Percentiles rank a stretch among this genome's conserved stretches.
Evolutionary conservation across 2,888 invertebrate species (phyloP).

Genomic region (Spialia ferax): DNA sequence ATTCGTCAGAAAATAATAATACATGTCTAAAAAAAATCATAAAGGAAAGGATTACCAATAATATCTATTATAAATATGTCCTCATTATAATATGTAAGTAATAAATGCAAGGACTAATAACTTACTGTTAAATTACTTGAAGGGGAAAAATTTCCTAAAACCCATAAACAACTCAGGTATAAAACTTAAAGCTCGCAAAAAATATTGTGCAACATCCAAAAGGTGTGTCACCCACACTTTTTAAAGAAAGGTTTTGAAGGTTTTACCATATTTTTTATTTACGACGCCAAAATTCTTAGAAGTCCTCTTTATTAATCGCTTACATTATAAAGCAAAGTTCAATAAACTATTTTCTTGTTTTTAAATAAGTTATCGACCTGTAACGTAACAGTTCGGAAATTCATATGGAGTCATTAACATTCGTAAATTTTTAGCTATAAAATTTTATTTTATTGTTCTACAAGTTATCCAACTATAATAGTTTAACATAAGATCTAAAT

Average conservation of each 20-base stretch:
- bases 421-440: neutral
- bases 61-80: too few species aligned
- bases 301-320: conserved; percentile 8
- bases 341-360: conserved; percentile 15
- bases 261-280: neutral
- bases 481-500: too few species aligned
- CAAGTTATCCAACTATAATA: neutral
- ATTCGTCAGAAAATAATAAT: neutral
- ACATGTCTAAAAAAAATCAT: neutral
- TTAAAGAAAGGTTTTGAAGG: conserved; percentile 5
- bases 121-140: neutral
- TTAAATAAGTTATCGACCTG: conserved; percentile 22
- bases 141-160: too few species aligned
- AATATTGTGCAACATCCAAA: neutral
- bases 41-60: neutral
- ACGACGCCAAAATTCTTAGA: conserved; percentile 5
- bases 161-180: neutral
- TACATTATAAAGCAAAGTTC: conserved; percentile 5
- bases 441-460: conserved; percentile 12
- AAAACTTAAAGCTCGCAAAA: neutral
- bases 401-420: conserved; percentile 13
- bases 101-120: too few species aligned
- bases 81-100: too few species aligned
- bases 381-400: neutral
- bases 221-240: conserved; percentile 3